Evolutionary conservation across 1,140 invertebrate genomes (phyloP).

Genomic region (Euura lappo): DNA sequence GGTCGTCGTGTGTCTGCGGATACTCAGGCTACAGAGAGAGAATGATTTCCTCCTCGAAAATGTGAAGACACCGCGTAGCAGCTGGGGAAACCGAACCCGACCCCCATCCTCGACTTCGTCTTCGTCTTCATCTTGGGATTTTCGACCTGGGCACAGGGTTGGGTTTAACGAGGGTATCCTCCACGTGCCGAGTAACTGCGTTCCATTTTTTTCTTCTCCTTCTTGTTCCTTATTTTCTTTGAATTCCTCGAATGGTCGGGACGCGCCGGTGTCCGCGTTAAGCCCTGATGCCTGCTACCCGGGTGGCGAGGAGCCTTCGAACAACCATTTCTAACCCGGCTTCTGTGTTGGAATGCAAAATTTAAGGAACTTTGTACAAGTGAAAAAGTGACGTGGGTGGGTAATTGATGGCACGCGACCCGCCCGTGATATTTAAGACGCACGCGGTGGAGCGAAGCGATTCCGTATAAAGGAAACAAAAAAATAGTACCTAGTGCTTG

Average conservation of each 20-base stretch:
- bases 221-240: not conserved
- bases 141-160: not conserved
- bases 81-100: not conserved
- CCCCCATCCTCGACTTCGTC: not conserved
- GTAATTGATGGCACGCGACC: too few species aligned
- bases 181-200: not conserved
- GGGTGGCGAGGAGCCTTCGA: too few species aligned
- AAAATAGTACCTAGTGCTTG: too few species aligned
- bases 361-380: too few species aligned
- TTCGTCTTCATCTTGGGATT: not conserved
- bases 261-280: not conserved
- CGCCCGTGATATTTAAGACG: too few species aligned
- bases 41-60: not conserved
- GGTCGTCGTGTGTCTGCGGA: conserved; percentile 1
- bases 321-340: too few species aligned
- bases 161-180: not conserved
- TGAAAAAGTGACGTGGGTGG: too few species aligned
- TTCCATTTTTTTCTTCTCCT: not conserved
- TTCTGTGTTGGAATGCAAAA: too few species aligned
- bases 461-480: too few species aligned
- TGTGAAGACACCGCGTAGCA: not conserved
- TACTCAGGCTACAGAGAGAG: not conserved
- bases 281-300: too few species aligned
- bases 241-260: not conserved
- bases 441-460: too few species aligned